phyloP scores from a whole-genome alignment of 2,888 invertebrate genomes.

The Watsonalla cultraria region DNA sequence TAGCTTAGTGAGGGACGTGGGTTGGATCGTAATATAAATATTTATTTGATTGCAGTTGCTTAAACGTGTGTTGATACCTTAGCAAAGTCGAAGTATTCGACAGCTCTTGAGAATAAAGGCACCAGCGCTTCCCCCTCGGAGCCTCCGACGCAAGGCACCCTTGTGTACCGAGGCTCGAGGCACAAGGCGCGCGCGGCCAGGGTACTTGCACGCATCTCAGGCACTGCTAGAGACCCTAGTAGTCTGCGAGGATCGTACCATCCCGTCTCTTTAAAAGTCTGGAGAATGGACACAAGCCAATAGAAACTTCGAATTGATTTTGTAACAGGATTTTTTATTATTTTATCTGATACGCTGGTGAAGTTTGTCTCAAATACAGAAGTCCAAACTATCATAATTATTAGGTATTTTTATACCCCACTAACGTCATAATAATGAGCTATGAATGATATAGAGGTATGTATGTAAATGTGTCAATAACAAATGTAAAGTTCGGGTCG shows the following conservation, averaged over 20 bases:
- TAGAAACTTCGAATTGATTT: constrained; percentile 2
- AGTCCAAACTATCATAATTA: too few species aligned
- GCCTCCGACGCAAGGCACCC: constrained; percentile 67
- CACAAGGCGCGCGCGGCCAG: constrained; percentile 59
- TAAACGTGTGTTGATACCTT: constrained; percentile 37
- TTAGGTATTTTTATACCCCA: background rate
- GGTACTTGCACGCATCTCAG: constrained; percentile 69
- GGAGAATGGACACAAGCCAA: constrained; percentile 10
- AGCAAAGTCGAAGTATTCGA: constrained; percentile 62
- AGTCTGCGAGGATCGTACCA: constrained; percentile 64
- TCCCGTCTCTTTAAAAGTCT: constrained; percentile 65
- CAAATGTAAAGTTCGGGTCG: constrained; percentile 1
- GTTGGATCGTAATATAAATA: background rate
- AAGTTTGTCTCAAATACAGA: too few species aligned
- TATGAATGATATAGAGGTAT: background rate
- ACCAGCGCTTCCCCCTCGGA: constrained; percentile 62
- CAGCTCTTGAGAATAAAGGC: constrained; percentile 64
- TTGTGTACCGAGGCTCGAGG: constrained; percentile 59
- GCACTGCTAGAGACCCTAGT: constrained; percentile 63
- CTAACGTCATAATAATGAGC: constrained; percentile 1
- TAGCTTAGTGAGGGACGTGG: background rate
- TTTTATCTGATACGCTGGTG: too few species aligned
- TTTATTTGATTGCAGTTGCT: background rate
- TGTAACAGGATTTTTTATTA: too few species aligned
- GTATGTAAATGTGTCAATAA: constrained; percentile 1